Conservation (phyloP, 1,140 invertebrate species). For the Leptinotarsa defecta region DNA sequence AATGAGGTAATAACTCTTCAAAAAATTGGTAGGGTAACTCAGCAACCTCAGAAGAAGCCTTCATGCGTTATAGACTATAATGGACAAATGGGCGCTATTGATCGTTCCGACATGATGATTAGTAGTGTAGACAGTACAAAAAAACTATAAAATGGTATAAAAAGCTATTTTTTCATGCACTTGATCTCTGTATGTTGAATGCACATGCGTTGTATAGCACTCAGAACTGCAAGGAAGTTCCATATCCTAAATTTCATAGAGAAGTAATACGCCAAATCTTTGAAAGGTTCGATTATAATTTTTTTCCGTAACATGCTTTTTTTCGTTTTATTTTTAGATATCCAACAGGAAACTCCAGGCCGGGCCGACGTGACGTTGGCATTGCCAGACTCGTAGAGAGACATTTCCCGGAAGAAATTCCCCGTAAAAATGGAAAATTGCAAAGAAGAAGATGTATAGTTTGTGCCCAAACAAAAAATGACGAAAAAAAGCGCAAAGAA, state of each 20-base stretch:
- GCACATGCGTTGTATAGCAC: constrained; percentile 32
- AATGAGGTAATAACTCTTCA: constrained; percentile 24
- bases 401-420: constrained; percentile 30
- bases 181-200: constrained; percentile 47
- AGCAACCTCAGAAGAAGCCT: constrained; percentile 41
- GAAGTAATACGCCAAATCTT: constrained; percentile 14
- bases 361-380: background rate
- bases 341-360: background rate
- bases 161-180: constrained; percentile 48
- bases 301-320: constrained; percentile 9
- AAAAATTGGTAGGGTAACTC: constrained; percentile 34
- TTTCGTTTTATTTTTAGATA: constrained; percentile 10
- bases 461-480: constrained; percentile 22
- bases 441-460: constrained; percentile 32
- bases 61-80: constrained; percentile 47
- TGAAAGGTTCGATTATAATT: constrained; percentile 1
- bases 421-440: constrained; percentile 18
- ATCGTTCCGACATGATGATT: constrained; percentile 49
- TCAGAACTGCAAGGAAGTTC: background rate
- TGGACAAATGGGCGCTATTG: constrained; percentile 50
- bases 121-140: constrained; percentile 31
- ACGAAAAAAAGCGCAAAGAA: constrained; percentile 29
- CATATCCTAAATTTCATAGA: background rate
- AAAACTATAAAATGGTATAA: constrained; percentile 50
- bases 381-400: constrained; percentile 21